Base-by-base conservation (phyloP, 2,797 vertebrate genomes). In the Pampus argenteus region DNA sequence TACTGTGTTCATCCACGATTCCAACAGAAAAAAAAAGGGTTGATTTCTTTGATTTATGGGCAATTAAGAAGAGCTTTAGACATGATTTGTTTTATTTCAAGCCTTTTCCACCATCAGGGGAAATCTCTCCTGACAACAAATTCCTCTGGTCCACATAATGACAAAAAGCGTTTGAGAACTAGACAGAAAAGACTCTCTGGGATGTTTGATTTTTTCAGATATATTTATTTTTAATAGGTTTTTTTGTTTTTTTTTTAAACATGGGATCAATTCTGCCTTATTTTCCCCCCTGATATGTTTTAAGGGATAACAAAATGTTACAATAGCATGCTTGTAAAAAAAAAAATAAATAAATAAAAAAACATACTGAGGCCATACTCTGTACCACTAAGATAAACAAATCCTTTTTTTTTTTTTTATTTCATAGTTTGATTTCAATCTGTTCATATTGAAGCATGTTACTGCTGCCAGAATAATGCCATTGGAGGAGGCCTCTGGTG, bases 11-110 rank as follows among this genome's bases (percentile, higher is more conserved):
- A 74, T 58, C 34, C 15, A 47, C 38, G 59, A 55, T 36, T 73
- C 48, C 65, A 83, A 64, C 34, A 13, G 34, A 38, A 26, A 26
- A 57, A 40, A 15, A 68, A 38, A 42, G 17, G 9, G 15, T 55
- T 67, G 70, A 42, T 74, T 75, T 74, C 28, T 59, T 79, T 72
- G 71, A 87, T 81, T 79, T 76, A 86, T 81, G 54, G 48, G 44
- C 34, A 88, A 79, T 86, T 81, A 86, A 74, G 38, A 73, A 51
- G 3, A 56, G 40, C 57, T 85, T 82, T 85, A 70, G 79, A 85
- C n/a, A 66, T 69, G 57, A 77, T 79, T 81, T 80, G 57, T 86
- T 78, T 82, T 71, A 64, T 49, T 67, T 40, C 34, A 52, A 57
- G 52, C 55, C 38, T 64, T 6, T 36, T 77, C 15, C 23, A 42